Percentiles rank a stretch among this genome's conserved stretches.
Evolutionary conservation across 2,113 vertebrate genomes (phyloP).

Genomic region (Drymodes brunneopygia): DNA sequence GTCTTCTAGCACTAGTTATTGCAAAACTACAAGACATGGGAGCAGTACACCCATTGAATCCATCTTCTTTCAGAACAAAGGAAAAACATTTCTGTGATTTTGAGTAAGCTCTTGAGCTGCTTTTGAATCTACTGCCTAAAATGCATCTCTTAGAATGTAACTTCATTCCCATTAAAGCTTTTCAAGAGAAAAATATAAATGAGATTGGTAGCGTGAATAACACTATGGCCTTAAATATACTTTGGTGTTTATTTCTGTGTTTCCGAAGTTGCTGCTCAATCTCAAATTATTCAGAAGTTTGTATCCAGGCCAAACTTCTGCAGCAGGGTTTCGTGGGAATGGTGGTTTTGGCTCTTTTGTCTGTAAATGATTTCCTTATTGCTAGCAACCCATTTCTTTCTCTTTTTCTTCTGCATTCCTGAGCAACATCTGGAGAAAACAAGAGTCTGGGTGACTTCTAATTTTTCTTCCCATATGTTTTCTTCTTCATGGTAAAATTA

Average conservation of each 20-base stretch:
- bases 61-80: not conserved
- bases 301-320: not conserved
- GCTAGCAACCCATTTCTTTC: not conserved
- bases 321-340: not conserved
- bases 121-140: not conserved
- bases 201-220: not conserved
- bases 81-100: not conserved
- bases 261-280: not conserved
- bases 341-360: not conserved
- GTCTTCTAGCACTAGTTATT: not conserved
- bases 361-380: not conserved
- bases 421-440: not conserved
- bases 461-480: not conserved
- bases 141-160: not conserved
- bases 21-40: not conserved
- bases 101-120: not conserved
- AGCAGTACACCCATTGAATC: not conserved
- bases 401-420: not conserved
- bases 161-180: not conserved
- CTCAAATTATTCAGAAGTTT: not conserved
- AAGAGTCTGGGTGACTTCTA: not conserved
- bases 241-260: slow-evolving; percentile 10
- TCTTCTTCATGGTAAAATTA: not conserved
- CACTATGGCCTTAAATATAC: not conserved
- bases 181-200: not conserved